Evolutionary conservation across 2,797 vertebrate species (phyloP), one percentile per base, ranked within the genome.

Genomic region (Microctenopoma lineatum): DNA sequence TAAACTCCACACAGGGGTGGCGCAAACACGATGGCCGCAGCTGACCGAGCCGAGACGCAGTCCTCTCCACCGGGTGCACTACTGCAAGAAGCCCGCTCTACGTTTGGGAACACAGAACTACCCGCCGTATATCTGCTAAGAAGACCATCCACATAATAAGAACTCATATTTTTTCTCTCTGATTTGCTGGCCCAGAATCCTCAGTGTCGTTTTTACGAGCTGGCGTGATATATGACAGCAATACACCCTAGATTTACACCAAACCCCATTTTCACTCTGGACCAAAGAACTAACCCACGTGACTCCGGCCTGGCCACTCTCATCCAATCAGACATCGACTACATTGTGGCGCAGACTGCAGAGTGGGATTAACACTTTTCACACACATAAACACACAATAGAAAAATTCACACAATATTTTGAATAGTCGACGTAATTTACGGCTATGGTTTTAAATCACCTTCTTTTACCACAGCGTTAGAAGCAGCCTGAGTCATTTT

Each of bases 181-280:
- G 97, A 98, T 97, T 98, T 98, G 96, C 97, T 96, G 96, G 96
- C 93, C 94, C 92, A 94, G 94, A 96, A 96, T 96, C 95, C 95
- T 95, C 94, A 91, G 94, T 97, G 96, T 97, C 96, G 95, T 96
- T 97, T 98, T 98, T 98, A 98, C 95, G 97, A 98, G 96, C 94
- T 94, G 94, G 92, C 81, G 92, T 98, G 96, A 99, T 98, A 96
- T 96, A 98, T 96, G 96, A 96, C 95, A 96, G 96, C 95, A 96
- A 97, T 98, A 98, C 95, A 96, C 94, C 92, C 93, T 93, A 96
- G 96, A 97, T 97, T 98, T 97, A 97, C 96, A 96, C 96, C 95
- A 96, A 96, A 96, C 94, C 95, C 95, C 95, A 96, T 96, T 96
- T 97, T 97, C 95, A 93, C 95, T 94, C 93, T 91, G 95, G 94